Percentiles rank a stretch among this genome's conserved stretches.
phyloP scores from a whole-genome alignment of 2,888 invertebrate species.

The Hyposoter didymator region DNA sequence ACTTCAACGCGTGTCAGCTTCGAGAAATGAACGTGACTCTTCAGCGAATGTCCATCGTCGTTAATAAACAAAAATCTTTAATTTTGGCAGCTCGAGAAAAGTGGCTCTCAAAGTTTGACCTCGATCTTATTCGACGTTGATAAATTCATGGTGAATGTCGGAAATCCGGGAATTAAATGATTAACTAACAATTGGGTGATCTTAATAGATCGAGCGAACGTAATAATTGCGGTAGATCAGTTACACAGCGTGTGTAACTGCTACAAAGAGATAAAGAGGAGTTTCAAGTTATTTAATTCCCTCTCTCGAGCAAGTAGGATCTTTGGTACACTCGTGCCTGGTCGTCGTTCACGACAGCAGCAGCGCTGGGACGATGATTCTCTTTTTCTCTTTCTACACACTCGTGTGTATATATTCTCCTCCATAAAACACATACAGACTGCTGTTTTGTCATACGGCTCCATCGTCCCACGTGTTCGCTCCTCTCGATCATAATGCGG shows the following conservation, averaged over 20 bases:
- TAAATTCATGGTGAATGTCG: background rate
- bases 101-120: background rate
- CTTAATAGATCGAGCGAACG: constrained; percentile 43
- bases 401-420: background rate
- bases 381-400: constrained; percentile 3
- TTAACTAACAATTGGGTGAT: constrained; percentile 52
- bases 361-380: constrained; percentile 14
- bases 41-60: background rate
- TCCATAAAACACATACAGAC: background rate
- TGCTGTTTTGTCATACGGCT: constrained; percentile 19
- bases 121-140: background rate
- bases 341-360: constrained; percentile 32
- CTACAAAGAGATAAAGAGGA: constrained; percentile 18
- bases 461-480: constrained; percentile 65
- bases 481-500: constrained; percentile 62
- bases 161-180: constrained; percentile 47
- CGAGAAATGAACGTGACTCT: background rate
- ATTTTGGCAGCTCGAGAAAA: too few species aligned
- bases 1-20: background rate
- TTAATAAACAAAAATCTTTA: background rate
- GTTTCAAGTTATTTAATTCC: constrained; percentile 8
- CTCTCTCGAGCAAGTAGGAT: constrained; percentile 23
- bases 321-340: constrained; percentile 10
- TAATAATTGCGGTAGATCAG: constrained; percentile 69
- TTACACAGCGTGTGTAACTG: constrained; percentile 63